Base-by-base conservation (phyloP, 2,113 vertebrate species). In the Amblyopsis rosae region DNA sequence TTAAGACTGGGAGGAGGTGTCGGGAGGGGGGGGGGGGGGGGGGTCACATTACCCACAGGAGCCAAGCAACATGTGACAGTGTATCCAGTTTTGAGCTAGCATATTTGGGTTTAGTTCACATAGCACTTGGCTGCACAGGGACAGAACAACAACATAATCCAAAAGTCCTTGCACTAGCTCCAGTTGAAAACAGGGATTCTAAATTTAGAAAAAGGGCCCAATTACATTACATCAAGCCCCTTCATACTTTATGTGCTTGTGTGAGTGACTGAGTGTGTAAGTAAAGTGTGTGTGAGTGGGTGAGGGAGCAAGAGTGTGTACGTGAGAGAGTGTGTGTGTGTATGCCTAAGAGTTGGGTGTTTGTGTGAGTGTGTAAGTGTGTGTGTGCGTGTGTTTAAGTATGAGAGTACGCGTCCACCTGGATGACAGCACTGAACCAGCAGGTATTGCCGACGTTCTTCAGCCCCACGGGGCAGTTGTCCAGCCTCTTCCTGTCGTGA, bases 361-460 rank as follows among this genome's bases (percentile, higher is more conserved):
- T n/a, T 26, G 54, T 26, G 35, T 41, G 17, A 9, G 50, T 12
- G 50, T 51, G 15, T n/a, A 10, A 4, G 3, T 51, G 15, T n/a
- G 15, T 11, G 12, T 49, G 48, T 51, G 41, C 26, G 15, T 45
- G 50, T 35, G 47, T 26, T 26, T 26, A 26, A 26, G 26, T 26
- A 26, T 2, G 26, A 50, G 45, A 45, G 58, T 58, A 13, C n/a
- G 55, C 4, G 11, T 51, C 88, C 89, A 99, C 98, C 96, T 99
- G 98, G 87, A 99, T 99, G 75, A 99, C 98, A 45, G 98, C 98
- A 81, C 98, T 99, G 91, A 99, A 99, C 98, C 98, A 99, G 88
- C 98, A 99, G 0, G 98, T 99, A 81, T 99, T 99, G 80, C 98
- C 98, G 62, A 99, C 98, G 69, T 99, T 99, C 92, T 99, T 99